Evolutionary conservation across 1,140 invertebrate species (phyloP), one percentile per base, ranked within the genome.

Genomic region (Drosophila jambulina): DNA sequence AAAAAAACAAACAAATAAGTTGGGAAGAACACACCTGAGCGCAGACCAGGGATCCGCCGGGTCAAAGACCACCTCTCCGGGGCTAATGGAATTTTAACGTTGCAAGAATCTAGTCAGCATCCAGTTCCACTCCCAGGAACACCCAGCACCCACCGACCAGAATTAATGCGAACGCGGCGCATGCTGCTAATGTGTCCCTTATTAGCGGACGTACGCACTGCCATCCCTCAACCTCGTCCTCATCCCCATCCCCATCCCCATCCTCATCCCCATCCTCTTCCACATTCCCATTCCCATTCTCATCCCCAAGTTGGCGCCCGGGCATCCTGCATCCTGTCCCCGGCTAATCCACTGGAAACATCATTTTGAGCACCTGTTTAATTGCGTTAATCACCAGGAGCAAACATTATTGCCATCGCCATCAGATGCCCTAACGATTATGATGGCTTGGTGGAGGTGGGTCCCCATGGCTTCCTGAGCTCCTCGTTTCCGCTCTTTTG

Each of bases 281-380:
- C 23, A 13, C 34, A 36, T 36, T 9, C 34, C 27, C 27, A n/a
- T n/a, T n/a, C n/a, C n/a, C n/a, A n/a, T n/a, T n/a, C n/a, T n/a
- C 27, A 6, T 27, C 6, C 29, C 49, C 54, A 40, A 17, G 29
- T n/a, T 29, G 32, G 27, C 29, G 34, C 17, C 36, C 5, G n/a
- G 2, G 3, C 17, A 46, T 57, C 49, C 43, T 40, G 56, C 62
- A 67, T 67, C 57, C 71, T 75, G 71, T 61, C 34, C 59, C 58
- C 36, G 76, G 40, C 78, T 92, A 91, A 92, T 92, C 91, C 79
- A 88, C 60, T 82, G 91, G 86, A 88, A 92, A 88, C 87, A 92
- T 91, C 91, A 92, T 92, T 92, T 78, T 86, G 91, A 92, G 91
- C 91, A 92, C 91, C 91, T 92, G 91, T 91, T 91, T 92, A 92